A percentile compares a stretch with the other conserved stretches of the same genome.
phyloP scores from a whole-genome alignment of 1,140 invertebrate genomes.

The Drepana arcuata region DNA sequence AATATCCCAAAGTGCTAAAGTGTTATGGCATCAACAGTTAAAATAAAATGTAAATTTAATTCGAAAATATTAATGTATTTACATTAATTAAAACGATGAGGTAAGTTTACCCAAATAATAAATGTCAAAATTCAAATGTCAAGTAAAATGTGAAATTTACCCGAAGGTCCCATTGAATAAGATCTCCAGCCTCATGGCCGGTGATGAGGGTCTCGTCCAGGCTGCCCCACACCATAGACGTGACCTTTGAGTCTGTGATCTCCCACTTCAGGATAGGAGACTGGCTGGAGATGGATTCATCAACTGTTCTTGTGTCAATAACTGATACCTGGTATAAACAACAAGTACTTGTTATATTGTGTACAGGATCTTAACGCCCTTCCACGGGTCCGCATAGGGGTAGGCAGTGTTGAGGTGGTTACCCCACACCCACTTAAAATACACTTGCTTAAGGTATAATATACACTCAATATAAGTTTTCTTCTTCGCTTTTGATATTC shows the following conservation, averaged over 20 bases:
- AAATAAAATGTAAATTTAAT: too few relatives aligned
- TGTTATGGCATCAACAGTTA: too few relatives aligned
- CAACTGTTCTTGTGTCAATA: slow-evolving; percentile 83
- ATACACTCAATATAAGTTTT: neutral
- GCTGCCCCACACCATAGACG: slow-evolving; percentile 93
- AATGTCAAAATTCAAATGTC: too few relatives aligned
- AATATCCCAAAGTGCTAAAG: too few relatives aligned
- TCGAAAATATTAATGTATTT: too few relatives aligned
- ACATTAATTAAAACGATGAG: too few relatives aligned
- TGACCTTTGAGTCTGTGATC: slow-evolving; percentile 82
- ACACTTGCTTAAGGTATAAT: neutral
- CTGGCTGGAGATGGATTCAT: slow-evolving; percentile 71
- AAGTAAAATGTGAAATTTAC: slow-evolving; percentile 48
- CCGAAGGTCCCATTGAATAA: slow-evolving; percentile 92
- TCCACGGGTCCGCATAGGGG: too few relatives aligned
- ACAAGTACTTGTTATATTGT: too few relatives aligned
- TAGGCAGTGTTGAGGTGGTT: too few relatives aligned
- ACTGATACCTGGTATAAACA: slow-evolving; percentile 76
- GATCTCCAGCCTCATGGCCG: slow-evolving; percentile 94
- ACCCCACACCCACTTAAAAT: neutral
- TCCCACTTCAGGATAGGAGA: slow-evolving; percentile 67
- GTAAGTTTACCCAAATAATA: too few relatives aligned
- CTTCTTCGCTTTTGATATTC: too few relatives aligned
- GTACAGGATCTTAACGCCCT: too few relatives aligned
- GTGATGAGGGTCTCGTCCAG: slow-evolving; percentile 94